phyloP scores from a whole-genome alignment of 2,888 invertebrate species.

The Drosophila multiciliata region DNA sequence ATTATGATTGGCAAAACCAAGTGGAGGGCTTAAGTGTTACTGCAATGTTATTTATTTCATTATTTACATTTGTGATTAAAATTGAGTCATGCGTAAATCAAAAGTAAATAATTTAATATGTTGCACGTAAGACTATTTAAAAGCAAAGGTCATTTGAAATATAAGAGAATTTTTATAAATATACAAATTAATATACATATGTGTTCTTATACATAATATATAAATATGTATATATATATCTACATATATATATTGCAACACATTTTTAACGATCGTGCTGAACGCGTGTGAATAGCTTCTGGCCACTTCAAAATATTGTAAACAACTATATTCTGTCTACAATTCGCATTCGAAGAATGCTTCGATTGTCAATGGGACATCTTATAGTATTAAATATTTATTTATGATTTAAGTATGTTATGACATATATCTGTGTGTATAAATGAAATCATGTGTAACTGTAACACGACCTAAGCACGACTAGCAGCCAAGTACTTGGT shows the following conservation, averaged over 20 bases:
- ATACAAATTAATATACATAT: neutral
- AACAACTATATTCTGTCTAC: slow-evolving; percentile 15
- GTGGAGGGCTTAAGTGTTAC: neutral
- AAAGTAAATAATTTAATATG: neutral
- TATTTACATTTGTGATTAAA: neutral
- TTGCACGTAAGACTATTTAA: neutral
- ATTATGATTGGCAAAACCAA: neutral
- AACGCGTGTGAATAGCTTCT: slow-evolving; percentile 21
- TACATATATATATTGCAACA: neutral
- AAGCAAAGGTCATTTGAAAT: neutral
- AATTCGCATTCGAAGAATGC: neutral
- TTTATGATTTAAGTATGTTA: neutral
- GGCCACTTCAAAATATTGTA: slow-evolving; percentile 14
- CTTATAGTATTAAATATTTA: neutral
- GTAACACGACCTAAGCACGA: slow-evolving; percentile 9
- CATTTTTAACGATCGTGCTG: neutral
- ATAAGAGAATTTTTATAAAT: slow-evolving; percentile 14
- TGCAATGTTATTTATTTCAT: neutral
- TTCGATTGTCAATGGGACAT: slow-evolving; percentile 1
- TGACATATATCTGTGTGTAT: neutral
- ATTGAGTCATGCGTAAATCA: neutral
- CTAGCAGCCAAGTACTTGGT: neutral
- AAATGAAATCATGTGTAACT: slow-evolving; percentile 1
- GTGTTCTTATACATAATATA: too few species aligned
- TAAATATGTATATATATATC: neutral